Conservation (phyloP, 2,113 vertebrate species). For the Madoqua kirkii region DNA sequence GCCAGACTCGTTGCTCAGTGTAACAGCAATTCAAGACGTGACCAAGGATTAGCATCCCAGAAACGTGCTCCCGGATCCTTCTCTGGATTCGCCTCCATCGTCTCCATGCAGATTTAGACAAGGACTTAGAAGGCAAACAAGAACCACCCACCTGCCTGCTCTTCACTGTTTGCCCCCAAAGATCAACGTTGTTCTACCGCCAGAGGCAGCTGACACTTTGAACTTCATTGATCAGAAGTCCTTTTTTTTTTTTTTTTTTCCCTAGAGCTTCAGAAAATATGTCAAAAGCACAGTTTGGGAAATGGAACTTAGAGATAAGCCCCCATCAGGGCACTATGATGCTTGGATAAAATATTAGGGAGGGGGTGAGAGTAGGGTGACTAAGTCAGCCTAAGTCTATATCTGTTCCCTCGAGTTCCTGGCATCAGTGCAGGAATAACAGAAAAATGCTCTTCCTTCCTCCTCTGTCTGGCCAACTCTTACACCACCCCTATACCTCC, state of each 20-base stretch:
- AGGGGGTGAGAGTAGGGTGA: neutral
- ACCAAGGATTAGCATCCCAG: neutral
- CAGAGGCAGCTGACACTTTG: neutral
- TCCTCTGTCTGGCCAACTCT: neutral
- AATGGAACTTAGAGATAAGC: neutral
- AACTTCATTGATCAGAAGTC: neutral
- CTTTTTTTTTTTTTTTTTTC: fast-evolving
- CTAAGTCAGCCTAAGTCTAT: neutral
- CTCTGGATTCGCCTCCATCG: neutral
- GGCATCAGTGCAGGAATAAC: neutral
- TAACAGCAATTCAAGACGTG: neutral
- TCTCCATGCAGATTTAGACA: neutral
- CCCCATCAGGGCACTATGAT: neutral
- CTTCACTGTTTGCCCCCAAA: neutral
- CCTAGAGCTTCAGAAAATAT: neutral
- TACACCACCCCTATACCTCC: neutral
- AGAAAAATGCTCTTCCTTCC: neutral
- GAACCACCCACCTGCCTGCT: neutral
- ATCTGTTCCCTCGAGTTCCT: neutral
- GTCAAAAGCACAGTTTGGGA: neutral
- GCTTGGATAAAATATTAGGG: neutral
- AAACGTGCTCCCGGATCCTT: neutral
- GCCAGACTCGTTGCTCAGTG: fast-evolving
- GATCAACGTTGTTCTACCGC: neutral
- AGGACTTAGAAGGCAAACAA: neutral